Evolutionary conservation across 37 sponge, comb jelly and placozoan genomes (phyloP), one percentile per base, ranked within the genome.

Genomic region (Chondrosia reniformis): DNA sequence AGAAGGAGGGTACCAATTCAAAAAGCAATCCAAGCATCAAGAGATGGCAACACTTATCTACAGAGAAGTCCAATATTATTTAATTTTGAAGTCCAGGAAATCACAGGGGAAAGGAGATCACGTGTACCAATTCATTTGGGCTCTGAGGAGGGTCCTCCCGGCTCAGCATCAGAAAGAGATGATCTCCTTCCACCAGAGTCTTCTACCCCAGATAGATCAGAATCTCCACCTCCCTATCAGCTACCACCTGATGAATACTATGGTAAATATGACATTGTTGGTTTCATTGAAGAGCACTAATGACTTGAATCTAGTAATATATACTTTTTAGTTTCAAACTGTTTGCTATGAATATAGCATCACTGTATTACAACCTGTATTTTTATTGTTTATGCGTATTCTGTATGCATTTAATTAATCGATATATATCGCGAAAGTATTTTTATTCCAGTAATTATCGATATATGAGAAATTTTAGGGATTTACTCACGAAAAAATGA

Each of bases 31-130:
- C 6, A 31, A 10, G 34, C 25, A 22, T 5, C 28, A 57, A 5
- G 19, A 4, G 49, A 58, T 36, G 75, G 61, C 21, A 34, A 19
- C 13, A 52, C 41, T 32, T 61, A 27, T 28, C 12, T n/a, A 64
- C 19, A 33, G 7, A 79, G 28, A 43, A 56, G 77, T 12, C 89
- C 89, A 0, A 59, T 76, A n/a, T 45, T 84, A 24, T 43, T 89
- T 2, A 21, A 56, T 12, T 81, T 71, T 32, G 89, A 89, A 58
- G 22, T 44, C 28, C 75, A 84, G n/a, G 36, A 10, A 25, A 24
- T 41, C n/a, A 31, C 42, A 40, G n/a, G 72, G 36, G 42, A 69
- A 24, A 41, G 72, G 5, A 10, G 36, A 69, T 44, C 72, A 4
- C 41, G 41, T 10, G 3, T 40, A 1, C 72, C 42, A 40, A n/a